Percentiles rank a stretch among this genome's conserved stretches.
Evolutionary conservation across 2,797 vertebrate genomes (phyloP).

Genomic region (Gymnopithys bicolor): DNA sequence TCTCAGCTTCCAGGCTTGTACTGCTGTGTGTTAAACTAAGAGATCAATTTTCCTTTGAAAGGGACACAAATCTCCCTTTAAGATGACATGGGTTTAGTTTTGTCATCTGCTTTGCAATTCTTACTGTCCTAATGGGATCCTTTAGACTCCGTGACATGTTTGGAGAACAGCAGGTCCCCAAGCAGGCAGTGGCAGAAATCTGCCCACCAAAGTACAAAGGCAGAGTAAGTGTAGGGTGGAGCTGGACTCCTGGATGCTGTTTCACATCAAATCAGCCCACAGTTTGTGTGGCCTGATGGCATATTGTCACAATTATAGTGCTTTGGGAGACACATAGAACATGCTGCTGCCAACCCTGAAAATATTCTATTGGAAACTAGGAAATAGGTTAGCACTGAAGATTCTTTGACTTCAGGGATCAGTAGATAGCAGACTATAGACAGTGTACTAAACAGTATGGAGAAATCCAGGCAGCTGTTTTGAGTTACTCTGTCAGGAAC

Average conservation of each 20-base stretch:
- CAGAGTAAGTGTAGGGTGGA: not conserved
- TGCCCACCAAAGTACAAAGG: not conserved
- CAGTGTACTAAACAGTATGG: not conserved
- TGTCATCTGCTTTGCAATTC: conserved; percentile 8
- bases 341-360: not conserved
- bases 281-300: not conserved
- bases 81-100: not conserved
- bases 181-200: not conserved
- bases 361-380: not conserved
- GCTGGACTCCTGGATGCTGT: not conserved
- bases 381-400: not conserved
- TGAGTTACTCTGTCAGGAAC: not conserved
- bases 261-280: not conserved
- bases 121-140: not conserved
- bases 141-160: not conserved
- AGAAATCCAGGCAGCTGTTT: not conserved
- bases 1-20: not conserved
- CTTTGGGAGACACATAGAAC: not conserved
- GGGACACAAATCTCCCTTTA: not conserved
- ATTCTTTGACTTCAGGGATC: not conserved
- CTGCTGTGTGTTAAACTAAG: not conserved
- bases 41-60: not conserved
- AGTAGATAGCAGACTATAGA: not conserved
- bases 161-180: not conserved
- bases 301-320: not conserved